Conservation (phyloP, 1,140 invertebrate genomes). For the Tetraneura akinire region DNA sequence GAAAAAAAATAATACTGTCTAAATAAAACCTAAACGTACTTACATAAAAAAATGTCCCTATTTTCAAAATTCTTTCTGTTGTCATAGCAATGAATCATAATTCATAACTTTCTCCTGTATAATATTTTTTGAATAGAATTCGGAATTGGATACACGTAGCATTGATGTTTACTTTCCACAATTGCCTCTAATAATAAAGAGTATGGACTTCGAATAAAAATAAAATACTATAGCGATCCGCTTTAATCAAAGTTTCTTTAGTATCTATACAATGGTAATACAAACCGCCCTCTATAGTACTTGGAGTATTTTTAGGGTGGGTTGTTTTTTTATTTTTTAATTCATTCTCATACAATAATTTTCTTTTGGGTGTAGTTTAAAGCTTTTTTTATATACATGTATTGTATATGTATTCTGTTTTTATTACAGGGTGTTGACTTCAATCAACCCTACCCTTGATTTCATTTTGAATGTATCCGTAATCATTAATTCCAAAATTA, state of each 20-base stretch:
- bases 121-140: constrained; percentile 10
- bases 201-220: constrained; percentile 8
- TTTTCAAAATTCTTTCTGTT: not conserved
- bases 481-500: constrained; percentile 39
- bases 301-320: constrained; percentile 11
- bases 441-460: constrained; percentile 33
- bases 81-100: not conserved
- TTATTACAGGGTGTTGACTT: constrained; percentile 50
- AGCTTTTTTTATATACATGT: constrained; percentile 26
- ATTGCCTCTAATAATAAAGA: constrained; percentile 39
- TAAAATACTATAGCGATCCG: constrained; percentile 32
- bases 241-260: constrained; percentile 51
- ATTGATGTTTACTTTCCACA: constrained; percentile 28
- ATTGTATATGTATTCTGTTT: not conserved
- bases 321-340: constrained; percentile 48
- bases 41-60: too few relatives aligned
- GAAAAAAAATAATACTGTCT: too few relatives aligned
- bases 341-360: constrained; percentile 40
- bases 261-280: not conserved
- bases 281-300: not conserved
- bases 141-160: constrained; percentile 23
- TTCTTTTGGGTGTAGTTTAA: constrained; percentile 30
- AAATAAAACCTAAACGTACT: too few relatives aligned
- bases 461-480: not conserved
- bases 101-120: not conserved